Base-by-base conservation (phyloP, 2,797 vertebrate genomes). In the Aselliscus stoliczkanus region DNA sequence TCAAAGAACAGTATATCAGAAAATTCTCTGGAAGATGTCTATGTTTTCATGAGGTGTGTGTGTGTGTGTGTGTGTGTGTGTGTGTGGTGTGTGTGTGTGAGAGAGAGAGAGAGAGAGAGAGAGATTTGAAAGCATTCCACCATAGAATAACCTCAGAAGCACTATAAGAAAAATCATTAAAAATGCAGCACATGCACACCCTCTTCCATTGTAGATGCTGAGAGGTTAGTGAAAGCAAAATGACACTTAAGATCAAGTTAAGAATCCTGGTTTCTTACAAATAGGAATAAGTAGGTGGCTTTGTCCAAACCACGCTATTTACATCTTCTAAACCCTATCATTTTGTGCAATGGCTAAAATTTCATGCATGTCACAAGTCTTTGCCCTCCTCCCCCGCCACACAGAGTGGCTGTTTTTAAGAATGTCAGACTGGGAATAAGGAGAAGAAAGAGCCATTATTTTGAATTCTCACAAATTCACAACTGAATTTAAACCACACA, bases 141-240 rank as follows among this genome's bases (percentile, higher is more conserved):
- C 76, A 62, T 7, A 62, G 70, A 72, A 91, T 91, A 81, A 96
- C 90, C 95, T 97, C 95, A 88, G 90, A 84, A 84, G 67, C 86
- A 92, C 39, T 92, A 31, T 69, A 86, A 90, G 82, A 56, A 29
- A 91, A 72, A 79, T 92, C 96, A 97, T 96, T 96, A 96, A 98
- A 97, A 92, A 97, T 93, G 80, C 76, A 97, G 15, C 76, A 89
- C 1, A 4, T 56, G 83, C 70, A 75, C 90, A 73, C 20, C 80
- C 70, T 72, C 7, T 9, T 2, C 54, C 69, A 23, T 0, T 12
- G 72, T 7, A 52, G 56, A 85, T 0, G 0, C 23, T 0, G 0
- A 97, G 73, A 92, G 1, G 0, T 0, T 90, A 96, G 0, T 34
- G 88, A 70, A 97, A 95, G 93, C 23, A 88, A 94, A 69, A 58